Percentiles rank a stretch among this genome's conserved stretches.
These are phyloP conservation scores for Phylloscopus collybita DNA, from an alignment of 2,797 vertebrate genomes.

Conservation along the genomic window DNA sequence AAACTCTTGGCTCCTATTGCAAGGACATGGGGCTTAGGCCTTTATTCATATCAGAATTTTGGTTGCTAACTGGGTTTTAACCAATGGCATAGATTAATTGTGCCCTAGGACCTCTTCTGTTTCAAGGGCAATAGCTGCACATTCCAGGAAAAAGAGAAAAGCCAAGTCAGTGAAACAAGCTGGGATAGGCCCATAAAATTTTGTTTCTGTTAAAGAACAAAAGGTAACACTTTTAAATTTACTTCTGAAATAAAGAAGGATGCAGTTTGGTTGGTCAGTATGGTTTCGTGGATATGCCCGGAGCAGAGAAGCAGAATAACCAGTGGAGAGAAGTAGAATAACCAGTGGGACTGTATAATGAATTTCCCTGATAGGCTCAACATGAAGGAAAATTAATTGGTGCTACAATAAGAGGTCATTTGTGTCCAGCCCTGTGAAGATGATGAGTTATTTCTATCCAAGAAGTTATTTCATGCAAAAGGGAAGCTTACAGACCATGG, in stretches of 20 bases:
- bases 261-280: background rate
- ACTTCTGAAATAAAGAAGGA: background rate
- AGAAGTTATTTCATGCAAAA: background rate
- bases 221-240: background rate
- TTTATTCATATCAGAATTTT: background rate
- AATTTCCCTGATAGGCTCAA: background rate
- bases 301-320: background rate
- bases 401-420: background rate
- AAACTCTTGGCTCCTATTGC: background rate
- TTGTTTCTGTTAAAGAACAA: background rate
- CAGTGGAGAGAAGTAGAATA: background rate
- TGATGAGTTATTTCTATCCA: background rate
- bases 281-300: background rate
- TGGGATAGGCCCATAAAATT: background rate
- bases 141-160: background rate
- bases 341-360: background rate
- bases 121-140: background rate
- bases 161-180: background rate
- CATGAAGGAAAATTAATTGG: background rate
- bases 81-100: background rate
- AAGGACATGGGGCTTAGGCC: background rate
- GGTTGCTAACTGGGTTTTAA: background rate
- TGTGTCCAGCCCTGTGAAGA: background rate
- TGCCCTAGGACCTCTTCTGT: background rate
- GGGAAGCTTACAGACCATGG: background rate